Base-by-base conservation (phyloP, 1,140 invertebrate species). In the Rhopalosiphum padi region DNA sequence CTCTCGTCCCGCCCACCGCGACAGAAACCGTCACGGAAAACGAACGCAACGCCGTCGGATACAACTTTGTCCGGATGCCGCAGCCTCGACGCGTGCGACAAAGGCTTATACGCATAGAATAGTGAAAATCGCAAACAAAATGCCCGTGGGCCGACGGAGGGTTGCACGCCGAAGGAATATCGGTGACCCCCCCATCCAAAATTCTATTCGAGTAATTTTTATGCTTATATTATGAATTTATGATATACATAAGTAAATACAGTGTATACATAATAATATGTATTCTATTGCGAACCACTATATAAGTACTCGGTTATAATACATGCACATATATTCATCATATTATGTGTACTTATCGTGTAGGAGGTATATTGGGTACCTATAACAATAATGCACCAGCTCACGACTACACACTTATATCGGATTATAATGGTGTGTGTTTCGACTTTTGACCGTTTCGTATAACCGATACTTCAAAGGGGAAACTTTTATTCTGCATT, bases 1-100 rank as follows among this genome's bases (percentile, higher is more conserved):
- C n/a, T 37, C 48, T 9, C 51, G 88, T 88, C 23, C 51, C 88
- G 88, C 48, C 87, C 51, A 53, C 3, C 23, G 18, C n/a, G n/a
- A 51, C 15, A 53, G 53, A 89, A 89, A 51, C 87, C 87, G n/a
- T 89, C 9, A 22, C 87, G 48, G 48, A 53, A 89, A 89, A 89
- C 35, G 48, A 89, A 89, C 35, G 87, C 87, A 87, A 48, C 35
- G 48, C 21, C 48, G n/a, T 88, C 51, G 22, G 22, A 85, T 86
- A 86, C 41, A 18, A 86, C 83, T 41, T n/a, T 35, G 35, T 22
- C 35, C 35, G 48, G 87, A 89, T 89, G 22, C 2, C 46, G 4
- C 48, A 22, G 6, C 41, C 83, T 37, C 21, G 60, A n/a, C 60
- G 60, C 30, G 11, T 30, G 60, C 35, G 15, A 22, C 77, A 35